Percentiles rank a stretch among this genome's conserved stretches.
Evolutionary conservation across 30 jellyfish, hydroid and myxozoan genomes (phyloP).

Genomic region (Catostylus mosaicus): DNA sequence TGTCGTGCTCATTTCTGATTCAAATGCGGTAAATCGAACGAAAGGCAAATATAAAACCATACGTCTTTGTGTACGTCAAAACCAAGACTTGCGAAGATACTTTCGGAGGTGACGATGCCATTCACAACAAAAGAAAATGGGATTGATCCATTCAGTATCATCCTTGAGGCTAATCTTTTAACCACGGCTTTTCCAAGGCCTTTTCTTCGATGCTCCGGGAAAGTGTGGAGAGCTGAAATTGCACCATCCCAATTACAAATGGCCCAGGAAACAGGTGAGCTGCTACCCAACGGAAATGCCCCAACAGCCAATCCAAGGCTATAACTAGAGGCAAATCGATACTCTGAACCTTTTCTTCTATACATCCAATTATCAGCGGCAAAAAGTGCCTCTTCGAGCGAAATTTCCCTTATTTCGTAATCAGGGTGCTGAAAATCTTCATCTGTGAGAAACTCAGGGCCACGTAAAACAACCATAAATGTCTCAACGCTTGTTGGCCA

Average conservation of each 20-base stretch:
- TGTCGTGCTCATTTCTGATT: no score
- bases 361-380: constrained; percentile 59
- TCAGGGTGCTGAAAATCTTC: no score
- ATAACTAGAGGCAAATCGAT: constrained; percentile 49
- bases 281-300: constrained; percentile 45
- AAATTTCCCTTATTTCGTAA: constrained; percentile 48
- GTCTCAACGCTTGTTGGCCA: neutral
- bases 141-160: constrained; percentile 20
- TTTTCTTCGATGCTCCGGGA: constrained; percentile 34
- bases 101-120: no score
- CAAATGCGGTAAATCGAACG: no score
- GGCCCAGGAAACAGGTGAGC: constrained; percentile 62
- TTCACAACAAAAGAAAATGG: constrained; percentile 50
- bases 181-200: constrained; percentile 65
- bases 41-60: no score
- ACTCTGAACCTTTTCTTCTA: neutral
- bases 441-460: no score
- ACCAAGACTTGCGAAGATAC: no score
- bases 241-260: constrained; percentile 66
- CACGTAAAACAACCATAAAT: constrained; percentile 39
- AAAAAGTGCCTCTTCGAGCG: constrained; percentile 40
- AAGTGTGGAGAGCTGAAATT: constrained; percentile 58
- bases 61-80: no score
- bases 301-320: constrained; percentile 55
- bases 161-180: constrained; percentile 7